Conservation (phyloP, 2,888 invertebrate species). For the Dicyrtoma fusca region DNA sequence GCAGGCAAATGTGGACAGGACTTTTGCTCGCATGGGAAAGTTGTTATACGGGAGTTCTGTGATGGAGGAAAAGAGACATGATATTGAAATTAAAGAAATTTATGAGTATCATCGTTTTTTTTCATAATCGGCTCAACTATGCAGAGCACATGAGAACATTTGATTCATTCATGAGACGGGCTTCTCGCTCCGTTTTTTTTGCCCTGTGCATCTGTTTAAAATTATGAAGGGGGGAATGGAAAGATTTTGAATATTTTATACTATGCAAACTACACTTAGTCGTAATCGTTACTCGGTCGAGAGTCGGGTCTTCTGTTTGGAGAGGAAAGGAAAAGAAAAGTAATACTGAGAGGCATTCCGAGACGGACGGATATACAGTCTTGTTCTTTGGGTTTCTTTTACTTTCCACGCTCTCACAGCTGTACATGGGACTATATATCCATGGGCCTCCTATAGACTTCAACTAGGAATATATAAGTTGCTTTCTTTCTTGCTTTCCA, state of each 20-base stretch:
- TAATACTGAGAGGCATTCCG: no score
- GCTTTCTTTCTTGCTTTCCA: no score
- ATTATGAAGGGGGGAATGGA: slow-evolving; percentile 46
- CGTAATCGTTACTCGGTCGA: slow-evolving; percentile 34
- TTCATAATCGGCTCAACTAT: slow-evolving; percentile 41
- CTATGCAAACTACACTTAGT: slow-evolving; percentile 39
- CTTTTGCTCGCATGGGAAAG: background rate
- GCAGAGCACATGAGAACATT: slow-evolving; percentile 25
- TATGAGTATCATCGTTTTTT: slow-evolving; percentile 40
- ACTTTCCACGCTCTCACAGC: no score
- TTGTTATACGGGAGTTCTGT: slow-evolving; percentile 3
- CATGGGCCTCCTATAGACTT: no score
- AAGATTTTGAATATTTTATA: slow-evolving; percentile 50
- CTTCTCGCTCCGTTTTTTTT: slow-evolving; percentile 22
- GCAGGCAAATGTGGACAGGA: slow-evolving; percentile 22
- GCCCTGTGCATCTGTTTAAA: slow-evolving; percentile 46
- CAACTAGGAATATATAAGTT: no score
- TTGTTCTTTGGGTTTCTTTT: no score
- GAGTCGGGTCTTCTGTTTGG: no score
- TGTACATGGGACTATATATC: no score
- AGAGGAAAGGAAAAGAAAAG: no score
- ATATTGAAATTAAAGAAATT: slow-evolving; percentile 49
- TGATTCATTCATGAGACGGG: slow-evolving; percentile 43
- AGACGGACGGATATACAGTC: no score
- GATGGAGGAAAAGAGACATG: slow-evolving; percentile 34